Evolutionary conservation across 2,113 vertebrate species (phyloP), one percentile per base, ranked within the genome.

Genomic region (Cepphus grylle): DNA sequence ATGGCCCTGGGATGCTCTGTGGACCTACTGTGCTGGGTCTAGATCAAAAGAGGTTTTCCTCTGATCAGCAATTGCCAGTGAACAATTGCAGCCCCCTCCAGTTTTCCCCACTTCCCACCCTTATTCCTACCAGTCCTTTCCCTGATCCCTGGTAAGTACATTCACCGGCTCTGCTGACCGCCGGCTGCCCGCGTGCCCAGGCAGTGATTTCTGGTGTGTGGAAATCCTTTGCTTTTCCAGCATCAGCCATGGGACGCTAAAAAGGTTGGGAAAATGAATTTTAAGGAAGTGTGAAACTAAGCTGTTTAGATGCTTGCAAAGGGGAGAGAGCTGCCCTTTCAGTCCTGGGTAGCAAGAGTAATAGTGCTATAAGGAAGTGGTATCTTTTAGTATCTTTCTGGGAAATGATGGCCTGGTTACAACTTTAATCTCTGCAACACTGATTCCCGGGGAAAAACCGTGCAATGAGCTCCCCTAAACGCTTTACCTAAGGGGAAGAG

Each of bases 401-500:
- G 43, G 65, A 94, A 89, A 45, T 40, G 32, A 49, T 92, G 80
- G 43, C 72, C 38, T 23, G 47, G 50, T 72, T 86, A 65, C 26
- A 71, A 34, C 53, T 92, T 93, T 74, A 69, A 61, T 93, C 88
- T 94, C 83, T 76, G 77, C 43, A 85, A 76, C 36, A 67, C 34
- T 61, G 92, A 81, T 81, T 96, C 80, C 80, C 36, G 69, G 66
- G 81, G 69, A 76, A 88, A 80, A 86, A 61, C 1, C 1, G 19
- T 71, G 43, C 61, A 71, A 12, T 85, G 95, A 95, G 88, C 86
- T 94, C 56, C 66, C 49, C 76, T 62, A 42, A 96, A 91, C 78
- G 56, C 70, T 94, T 96, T 84, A 80, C 93, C 32, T 81, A 58
- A 95, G 95, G 94, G 91, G 92, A 85, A 95, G 94, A 94, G 95